A percentile compares a stretch with the other conserved stretches of the same genome.
Conservation (phyloP, 2,888 invertebrate genomes). For the Crepidodera aurea region DNA sequence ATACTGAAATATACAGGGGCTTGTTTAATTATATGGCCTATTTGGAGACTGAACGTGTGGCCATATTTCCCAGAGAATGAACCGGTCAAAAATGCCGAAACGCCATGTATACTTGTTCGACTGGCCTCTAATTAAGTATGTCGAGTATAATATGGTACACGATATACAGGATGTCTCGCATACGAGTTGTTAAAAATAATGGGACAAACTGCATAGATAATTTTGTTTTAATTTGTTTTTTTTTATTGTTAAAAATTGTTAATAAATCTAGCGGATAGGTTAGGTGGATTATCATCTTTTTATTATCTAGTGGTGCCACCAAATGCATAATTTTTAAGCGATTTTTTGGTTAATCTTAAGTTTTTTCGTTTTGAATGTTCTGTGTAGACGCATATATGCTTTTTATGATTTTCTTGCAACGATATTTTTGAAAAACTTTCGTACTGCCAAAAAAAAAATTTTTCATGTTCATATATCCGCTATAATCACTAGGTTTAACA, state of each 20-base stretch:
- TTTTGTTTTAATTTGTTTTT: constrained; percentile 12
- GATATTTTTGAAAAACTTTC: background rate
- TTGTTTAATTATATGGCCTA: constrained; percentile 33
- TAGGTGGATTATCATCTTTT: constrained; percentile 38
- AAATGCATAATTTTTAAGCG: constrained; percentile 34
- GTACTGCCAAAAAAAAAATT: constrained; percentile 22
- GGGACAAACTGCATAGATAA: constrained; percentile 6
- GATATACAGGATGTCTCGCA: constrained; percentile 9
- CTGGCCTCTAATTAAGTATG: constrained; percentile 27
- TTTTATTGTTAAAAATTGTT: constrained; percentile 33
- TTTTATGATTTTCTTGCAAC: constrained; percentile 29
- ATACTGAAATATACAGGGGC: too few species aligned
- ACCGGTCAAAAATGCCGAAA: constrained; percentile 12
- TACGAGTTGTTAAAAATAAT: constrained; percentile 29
- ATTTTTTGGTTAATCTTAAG: constrained; percentile 14
- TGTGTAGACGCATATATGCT: constrained; percentile 15
- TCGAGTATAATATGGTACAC: constrained; percentile 35
- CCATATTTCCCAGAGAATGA: constrained; percentile 12
- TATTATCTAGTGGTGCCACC: constrained; percentile 40
- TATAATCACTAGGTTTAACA: too few species aligned
- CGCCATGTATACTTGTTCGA: background rate
- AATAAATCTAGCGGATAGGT: constrained; percentile 33
- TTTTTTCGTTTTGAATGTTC: constrained; percentile 37
- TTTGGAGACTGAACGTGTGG: constrained; percentile 37
- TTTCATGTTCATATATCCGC: background rate